A percentile compares a stretch with the other conserved stretches of the same genome.
These are phyloP conservation scores for Microcaecilia unicolor DNA, from an alignment of 2,797 vertebrate genomes.

Conservation along the genomic window DNA sequence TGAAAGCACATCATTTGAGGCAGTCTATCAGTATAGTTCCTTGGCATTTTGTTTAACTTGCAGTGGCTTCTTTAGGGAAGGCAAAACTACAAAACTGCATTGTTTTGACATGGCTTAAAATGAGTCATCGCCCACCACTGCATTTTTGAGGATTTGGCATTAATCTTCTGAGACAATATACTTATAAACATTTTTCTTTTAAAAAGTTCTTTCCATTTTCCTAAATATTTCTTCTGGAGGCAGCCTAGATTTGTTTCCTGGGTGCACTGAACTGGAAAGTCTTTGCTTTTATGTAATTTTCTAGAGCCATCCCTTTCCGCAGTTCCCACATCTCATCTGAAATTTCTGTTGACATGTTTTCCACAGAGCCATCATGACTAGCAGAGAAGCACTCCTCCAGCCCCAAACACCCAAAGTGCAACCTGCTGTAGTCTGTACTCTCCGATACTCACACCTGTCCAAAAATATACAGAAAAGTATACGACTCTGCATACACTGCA, in stretches of 20 bases:
- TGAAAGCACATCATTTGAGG: slow-evolving; percentile 48
- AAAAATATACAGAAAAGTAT: too few species aligned
- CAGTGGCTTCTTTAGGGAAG: slow-evolving; percentile 54
- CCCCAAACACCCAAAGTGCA: too few species aligned
- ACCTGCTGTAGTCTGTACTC: too few species aligned
- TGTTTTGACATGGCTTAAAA: slow-evolving; percentile 53
- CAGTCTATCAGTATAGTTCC: slow-evolving; percentile 46
- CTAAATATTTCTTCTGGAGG: slow-evolving; percentile 1
- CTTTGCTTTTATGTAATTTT: too few species aligned
- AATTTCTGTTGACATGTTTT: too few species aligned
- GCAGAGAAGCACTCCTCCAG: too few species aligned
- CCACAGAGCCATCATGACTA: too few species aligned
- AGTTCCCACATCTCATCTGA: too few species aligned
- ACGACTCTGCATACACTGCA: too few species aligned
- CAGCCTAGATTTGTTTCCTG: neutral
- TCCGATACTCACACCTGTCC: too few species aligned
- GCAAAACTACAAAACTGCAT: slow-evolving; percentile 53
- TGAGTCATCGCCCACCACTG: slow-evolving; percentile 36
- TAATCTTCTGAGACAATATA: slow-evolving; percentile 26
- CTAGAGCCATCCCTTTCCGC: too few species aligned
- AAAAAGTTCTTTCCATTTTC: neutral
- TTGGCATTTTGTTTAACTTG: slow-evolving; percentile 49
- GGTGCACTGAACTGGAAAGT: too few species aligned
- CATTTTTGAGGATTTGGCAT: slow-evolving; percentile 40
- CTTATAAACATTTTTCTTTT: slow-evolving; percentile 5